A percentile compares a stretch with the other conserved stretches of the same genome.
These are phyloP conservation scores for Calephelis virginiensis DNA, from an alignment of 1,140 invertebrate species.

Conservation along the genomic window DNA sequence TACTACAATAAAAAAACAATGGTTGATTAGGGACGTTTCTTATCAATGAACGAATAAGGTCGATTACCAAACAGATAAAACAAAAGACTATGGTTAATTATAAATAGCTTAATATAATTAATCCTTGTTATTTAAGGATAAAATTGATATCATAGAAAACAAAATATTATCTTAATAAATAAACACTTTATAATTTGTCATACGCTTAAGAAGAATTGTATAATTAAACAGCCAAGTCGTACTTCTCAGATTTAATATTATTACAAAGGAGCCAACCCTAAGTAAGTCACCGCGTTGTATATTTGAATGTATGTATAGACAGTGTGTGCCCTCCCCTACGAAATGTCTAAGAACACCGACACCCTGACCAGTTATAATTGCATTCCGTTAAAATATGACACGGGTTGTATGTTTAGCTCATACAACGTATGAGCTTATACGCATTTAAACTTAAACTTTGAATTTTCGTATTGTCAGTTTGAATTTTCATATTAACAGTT, in stretches of 20 bases:
- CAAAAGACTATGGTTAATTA: too few species aligned
- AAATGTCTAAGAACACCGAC: slow-evolving; percentile 39
- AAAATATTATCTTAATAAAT: too few species aligned
- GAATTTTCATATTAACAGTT: background rate
- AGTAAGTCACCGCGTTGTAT: slow-evolving; percentile 34
- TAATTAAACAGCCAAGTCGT: too few species aligned
- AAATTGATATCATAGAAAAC: too few species aligned
- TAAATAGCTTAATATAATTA: too few species aligned
- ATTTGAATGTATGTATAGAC: slow-evolving; percentile 53
- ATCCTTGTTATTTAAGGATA: too few species aligned
- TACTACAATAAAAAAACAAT: too few species aligned
- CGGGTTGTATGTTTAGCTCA: background rate
- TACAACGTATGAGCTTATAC: slow-evolving; percentile 7
- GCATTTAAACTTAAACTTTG: background rate
- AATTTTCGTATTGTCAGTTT: background rate
- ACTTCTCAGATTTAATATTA: background rate
- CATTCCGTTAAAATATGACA: slow-evolving; percentile 72
- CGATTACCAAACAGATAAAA: too few species aligned
- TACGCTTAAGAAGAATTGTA: too few species aligned
- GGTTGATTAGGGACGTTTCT: too few species aligned
- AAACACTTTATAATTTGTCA: too few species aligned
- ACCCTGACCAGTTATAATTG: slow-evolving; percentile 64
- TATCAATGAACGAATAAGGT: too few species aligned
- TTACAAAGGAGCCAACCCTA: slow-evolving; percentile 19
- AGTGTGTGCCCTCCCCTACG: slow-evolving; percentile 40